These are phyloP conservation scores for Nesoenas mayeri DNA, from an alignment of 2,113 vertebrate genomes.

Conservation along the genomic window DNA sequence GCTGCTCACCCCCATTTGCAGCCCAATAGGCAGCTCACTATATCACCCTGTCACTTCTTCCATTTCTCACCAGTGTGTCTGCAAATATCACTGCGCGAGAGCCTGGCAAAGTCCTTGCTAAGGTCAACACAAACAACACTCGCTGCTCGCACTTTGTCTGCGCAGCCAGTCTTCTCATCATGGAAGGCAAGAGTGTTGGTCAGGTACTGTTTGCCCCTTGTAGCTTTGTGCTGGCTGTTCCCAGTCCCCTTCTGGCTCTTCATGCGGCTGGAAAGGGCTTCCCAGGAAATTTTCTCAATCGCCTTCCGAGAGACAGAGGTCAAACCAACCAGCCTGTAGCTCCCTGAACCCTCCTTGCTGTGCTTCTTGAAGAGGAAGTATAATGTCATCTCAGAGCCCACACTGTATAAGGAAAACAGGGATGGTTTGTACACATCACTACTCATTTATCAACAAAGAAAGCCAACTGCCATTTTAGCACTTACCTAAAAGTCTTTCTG, in stretches of 20 bases:
- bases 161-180: not conserved
- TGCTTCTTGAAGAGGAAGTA: not conserved
- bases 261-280: not conserved
- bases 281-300: not conserved
- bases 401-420: not conserved
- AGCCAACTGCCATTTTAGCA: not conserved
- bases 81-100: not conserved
- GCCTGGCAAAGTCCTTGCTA: not conserved
- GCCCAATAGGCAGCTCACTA: not conserved
- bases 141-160: rapidly evolving
- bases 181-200: not conserved
- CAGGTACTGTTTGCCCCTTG: no score
- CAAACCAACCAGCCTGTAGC: not conserved
- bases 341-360: not conserved
- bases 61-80: not conserved
- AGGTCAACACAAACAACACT: not conserved
- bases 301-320: no score
- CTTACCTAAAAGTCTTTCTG: not conserved
- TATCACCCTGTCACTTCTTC: not conserved
- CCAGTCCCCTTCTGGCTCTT: not conserved
- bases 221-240: not conserved
- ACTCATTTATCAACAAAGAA: not conserved
- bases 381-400: not conserved
- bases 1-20: not conserved
- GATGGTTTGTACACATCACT: not conserved